phyloP scores from a whole-genome alignment of 2,113 vertebrate species.

The Astatotilapia flaviijosephi region DNA sequence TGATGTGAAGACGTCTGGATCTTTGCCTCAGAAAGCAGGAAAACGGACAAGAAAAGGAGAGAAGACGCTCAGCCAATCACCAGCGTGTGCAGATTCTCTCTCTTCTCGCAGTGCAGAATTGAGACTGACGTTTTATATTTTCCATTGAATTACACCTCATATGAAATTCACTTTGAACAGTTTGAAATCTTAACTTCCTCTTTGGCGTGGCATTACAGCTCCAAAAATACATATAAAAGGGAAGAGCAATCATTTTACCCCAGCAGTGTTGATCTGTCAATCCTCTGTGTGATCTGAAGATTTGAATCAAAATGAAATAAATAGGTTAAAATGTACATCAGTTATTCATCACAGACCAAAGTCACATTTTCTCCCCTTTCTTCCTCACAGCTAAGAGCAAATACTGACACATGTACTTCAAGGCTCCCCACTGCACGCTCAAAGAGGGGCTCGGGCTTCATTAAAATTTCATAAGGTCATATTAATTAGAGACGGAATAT shows the following conservation, averaged over 20 bases:
- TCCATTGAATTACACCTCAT: conserved; percentile 64
- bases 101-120: conserved; percentile 17
- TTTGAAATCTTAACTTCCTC: conserved; percentile 62
- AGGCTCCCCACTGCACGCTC: conserved; percentile 58
- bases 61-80: not conserved
- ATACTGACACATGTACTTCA: conserved; percentile 77
- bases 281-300: conserved; percentile 47
- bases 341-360: conserved; percentile 68
- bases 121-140: conserved; percentile 60
- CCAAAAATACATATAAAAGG: conserved; percentile 28
- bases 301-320: conserved; percentile 68
- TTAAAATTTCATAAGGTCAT: conserved; percentile 74
- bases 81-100: not conserved
- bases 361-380: conserved; percentile 32
- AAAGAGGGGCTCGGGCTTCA: conserved; percentile 56
- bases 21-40: not conserved
- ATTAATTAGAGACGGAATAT: conserved; percentile 74
- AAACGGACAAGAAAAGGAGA: not conserved
- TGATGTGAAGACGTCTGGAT: not conserved
- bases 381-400: conserved; percentile 59
- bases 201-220: conserved; percentile 29
- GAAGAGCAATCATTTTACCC: conserved; percentile 36
- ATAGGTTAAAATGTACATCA: conserved; percentile 74
- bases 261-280: conserved; percentile 56
- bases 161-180: conserved; percentile 65